phyloP scores from a whole-genome alignment of 2,888 invertebrate genomes.

The Drepana falcataria region DNA sequence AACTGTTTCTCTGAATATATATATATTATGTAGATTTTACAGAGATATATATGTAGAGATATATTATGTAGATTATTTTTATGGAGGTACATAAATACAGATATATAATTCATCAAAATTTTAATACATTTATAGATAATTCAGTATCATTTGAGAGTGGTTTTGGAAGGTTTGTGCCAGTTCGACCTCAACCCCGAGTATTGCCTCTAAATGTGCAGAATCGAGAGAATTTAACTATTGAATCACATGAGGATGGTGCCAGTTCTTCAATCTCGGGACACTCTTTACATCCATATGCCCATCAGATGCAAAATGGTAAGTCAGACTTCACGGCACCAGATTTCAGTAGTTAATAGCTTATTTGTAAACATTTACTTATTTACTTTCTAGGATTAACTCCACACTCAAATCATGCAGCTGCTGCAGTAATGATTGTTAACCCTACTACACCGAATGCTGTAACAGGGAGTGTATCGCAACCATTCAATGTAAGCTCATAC shows the following conservation, averaged over 20 bases:
- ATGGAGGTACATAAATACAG: no score
- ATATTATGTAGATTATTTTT: no score
- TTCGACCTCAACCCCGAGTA: slow-evolving; percentile 70
- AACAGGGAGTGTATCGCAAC: slow-evolving; percentile 62
- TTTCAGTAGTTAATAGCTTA: neutral
- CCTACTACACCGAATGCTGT: slow-evolving; percentile 73
- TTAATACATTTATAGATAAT: slow-evolving; percentile 52
- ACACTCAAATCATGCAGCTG: slow-evolving; percentile 71
- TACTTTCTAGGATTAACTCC: slow-evolving; percentile 55
- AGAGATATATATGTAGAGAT: no score
- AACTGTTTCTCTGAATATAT: no score
- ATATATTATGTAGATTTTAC: no score
- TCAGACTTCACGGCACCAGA: neutral
- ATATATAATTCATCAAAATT: neutral
- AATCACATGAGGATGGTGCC: slow-evolving; percentile 61
- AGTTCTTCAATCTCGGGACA: slow-evolving; percentile 55
- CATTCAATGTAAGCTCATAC: slow-evolving; percentile 54
- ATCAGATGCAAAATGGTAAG: slow-evolving; percentile 72
- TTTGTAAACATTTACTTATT: neutral
- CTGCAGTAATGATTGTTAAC: slow-evolving; percentile 76
- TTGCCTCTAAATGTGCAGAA: slow-evolving; percentile 66
- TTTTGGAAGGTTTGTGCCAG: slow-evolving; percentile 73
- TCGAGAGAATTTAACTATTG: slow-evolving; percentile 54
- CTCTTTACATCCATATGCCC: slow-evolving; percentile 63
- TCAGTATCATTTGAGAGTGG: slow-evolving; percentile 68